A percentile compares a stretch with the other conserved stretches of the same genome.
These are phyloP conservation scores for Drosophila bifasciata DNA, from an alignment of 1,140 invertebrate species.

Conservation along the genomic window DNA sequence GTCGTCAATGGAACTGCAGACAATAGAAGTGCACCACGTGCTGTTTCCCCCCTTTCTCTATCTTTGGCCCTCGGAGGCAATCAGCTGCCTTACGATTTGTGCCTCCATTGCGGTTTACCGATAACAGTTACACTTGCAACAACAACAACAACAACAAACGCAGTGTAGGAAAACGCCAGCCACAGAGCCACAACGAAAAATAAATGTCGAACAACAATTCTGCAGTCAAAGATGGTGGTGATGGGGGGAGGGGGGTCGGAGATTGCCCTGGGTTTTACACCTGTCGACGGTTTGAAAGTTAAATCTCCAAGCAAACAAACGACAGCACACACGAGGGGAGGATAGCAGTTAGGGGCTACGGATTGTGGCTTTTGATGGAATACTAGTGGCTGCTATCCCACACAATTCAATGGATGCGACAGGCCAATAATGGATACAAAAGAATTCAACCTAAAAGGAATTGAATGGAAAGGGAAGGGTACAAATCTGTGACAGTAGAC, in stretches of 20 bases:
- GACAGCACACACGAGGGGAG: slow-evolving; percentile 14
- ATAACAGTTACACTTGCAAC: slow-evolving; percentile 38
- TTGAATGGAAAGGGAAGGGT: too few species aligned
- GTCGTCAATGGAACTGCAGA: slow-evolving; percentile 27
- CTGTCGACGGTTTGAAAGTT: slow-evolving; percentile 34
- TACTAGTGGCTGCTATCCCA: not conserved
- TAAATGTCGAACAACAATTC: slow-evolving; percentile 50
- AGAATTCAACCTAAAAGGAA: too few species aligned
- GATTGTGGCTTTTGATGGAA: not conserved
- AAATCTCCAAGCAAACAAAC: slow-evolving; percentile 46
- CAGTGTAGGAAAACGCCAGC: slow-evolving; percentile 7
- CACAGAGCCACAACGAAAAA: slow-evolving; percentile 46
- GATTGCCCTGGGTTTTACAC: slow-evolving; percentile 39
- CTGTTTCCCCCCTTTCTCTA: not conserved
- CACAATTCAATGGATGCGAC: too few species aligned
- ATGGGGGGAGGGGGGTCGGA: not conserved
- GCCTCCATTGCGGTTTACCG: slow-evolving; percentile 61
- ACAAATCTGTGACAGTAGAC: too few species aligned
- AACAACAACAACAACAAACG: slow-evolving; percentile 46
- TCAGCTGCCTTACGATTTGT: slow-evolving; percentile 41
- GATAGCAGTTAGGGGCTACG: not conserved
- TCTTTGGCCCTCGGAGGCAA: slow-evolving; percentile 25
- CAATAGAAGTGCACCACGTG: slow-evolving; percentile 23
- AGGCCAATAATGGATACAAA: too few species aligned
- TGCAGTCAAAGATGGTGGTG: slow-evolving; percentile 33